Evolutionary conservation across 2,797 vertebrate species (phyloP), one percentile per base, ranked within the genome.

Genomic region (Anableps anableps): DNA sequence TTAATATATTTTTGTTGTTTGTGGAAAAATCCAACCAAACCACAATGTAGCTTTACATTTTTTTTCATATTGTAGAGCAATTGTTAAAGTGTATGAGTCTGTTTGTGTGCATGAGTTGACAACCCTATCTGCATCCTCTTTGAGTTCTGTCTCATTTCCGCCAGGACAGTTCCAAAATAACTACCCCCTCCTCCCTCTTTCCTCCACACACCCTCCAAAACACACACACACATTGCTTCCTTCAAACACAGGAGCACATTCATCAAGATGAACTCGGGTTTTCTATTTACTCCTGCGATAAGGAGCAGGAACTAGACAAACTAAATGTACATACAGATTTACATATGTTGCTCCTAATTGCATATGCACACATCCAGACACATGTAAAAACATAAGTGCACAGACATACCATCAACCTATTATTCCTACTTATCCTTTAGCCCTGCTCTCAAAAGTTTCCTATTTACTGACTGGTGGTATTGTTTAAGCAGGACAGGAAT

Each of bases 281-380:
- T 97, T 96, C 88, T 97, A 96, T 97, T 97, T 96, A 95, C 97
- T 98, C 97, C 97, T 97, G 96, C 93, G 95, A 94, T 94, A 95
- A 78, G 62, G 41, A 34, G 48, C 77, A 90, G 83, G 91, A 87
- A 89, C 82, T 79, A 60, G 72, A 80, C 79, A 80, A 84, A 64
- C 55, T 13, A 68, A 68, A 84, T 21, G 14, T 31, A 74, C 72
- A 77, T 2, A 31, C 26, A 76, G 77, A 7, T 29, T 45, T 77
- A 74, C 53, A 21, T 0, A 5, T 34, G 29, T 68, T 36, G 2
- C 77, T 70, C 47, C 38, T 55, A 19, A 78, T 66, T 36, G 17
- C 86, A 66, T 41, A 55, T 8, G 9, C 14, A 73, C 13, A 58
- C 50, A 43, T 79, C 38, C 19, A 82, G 43, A 19, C 26, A 74